A percentile compares a stretch with the other conserved stretches of the same genome.
These are phyloP conservation scores for Podabrus alpinus DNA, from an alignment of 2,888 invertebrate species.

Conservation along the genomic window DNA sequence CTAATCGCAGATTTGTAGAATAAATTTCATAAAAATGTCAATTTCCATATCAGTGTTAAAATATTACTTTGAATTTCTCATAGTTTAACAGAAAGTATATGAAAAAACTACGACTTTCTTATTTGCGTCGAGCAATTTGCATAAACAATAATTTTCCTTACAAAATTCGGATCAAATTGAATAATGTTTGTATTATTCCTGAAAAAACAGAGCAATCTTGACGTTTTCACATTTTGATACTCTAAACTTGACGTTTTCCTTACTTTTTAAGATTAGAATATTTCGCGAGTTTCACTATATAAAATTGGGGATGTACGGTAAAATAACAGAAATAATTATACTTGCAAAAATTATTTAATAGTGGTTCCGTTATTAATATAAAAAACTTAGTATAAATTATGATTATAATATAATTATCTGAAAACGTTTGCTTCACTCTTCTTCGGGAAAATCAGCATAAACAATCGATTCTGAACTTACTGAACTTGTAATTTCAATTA, in stretches of 20 bases:
- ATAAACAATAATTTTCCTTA: background rate
- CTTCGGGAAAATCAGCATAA: background rate
- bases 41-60: background rate
- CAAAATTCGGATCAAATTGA: background rate
- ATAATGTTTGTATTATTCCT: background rate
- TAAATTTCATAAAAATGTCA: background rate
- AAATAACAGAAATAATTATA: background rate
- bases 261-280: background rate
- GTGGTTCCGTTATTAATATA: too few species aligned
- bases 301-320: background rate
- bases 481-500: background rate
- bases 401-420: background rate
- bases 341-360: background rate
- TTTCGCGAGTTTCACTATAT: background rate
- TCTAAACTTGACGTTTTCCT: background rate
- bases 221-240: conserved; percentile 29
- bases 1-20: background rate
- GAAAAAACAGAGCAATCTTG: conserved; percentile 8
- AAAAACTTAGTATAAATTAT: background rate
- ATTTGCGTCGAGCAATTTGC: background rate
- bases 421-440: background rate
- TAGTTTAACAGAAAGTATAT: background rate
- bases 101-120: background rate
- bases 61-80: background rate
- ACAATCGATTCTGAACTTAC: background rate